Base-by-base conservation (phyloP, 2,797 vertebrate species). In the Myripristis murdjan region DNA sequence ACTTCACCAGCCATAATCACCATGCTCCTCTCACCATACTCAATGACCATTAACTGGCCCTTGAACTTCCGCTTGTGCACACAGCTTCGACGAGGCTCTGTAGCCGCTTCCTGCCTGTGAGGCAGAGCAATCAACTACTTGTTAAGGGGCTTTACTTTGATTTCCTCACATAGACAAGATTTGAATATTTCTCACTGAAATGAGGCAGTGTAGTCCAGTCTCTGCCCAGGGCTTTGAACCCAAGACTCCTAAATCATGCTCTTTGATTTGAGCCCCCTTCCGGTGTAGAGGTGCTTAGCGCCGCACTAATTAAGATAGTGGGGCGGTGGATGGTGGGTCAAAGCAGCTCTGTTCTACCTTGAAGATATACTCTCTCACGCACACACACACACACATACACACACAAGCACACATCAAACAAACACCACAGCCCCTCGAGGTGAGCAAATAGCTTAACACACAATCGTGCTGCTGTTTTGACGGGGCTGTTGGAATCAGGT, bases 101-200 rank as follows among this genome's bases (percentile, higher is more conserved):
- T 64, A 70, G 79, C 58, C 48, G 58, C 83, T 91, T 92, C 85
- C 92, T 89, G 87, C 87, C 92, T 86, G 79, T 23, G 77, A 87
- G 85, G 87, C 88, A 81, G 78, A 82, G 82, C 89, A 91, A 91
- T 91, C 87, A 90, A 76, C 79, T 59, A 87, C 91, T 91, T 91
- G 89, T 93, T 92, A 91, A 84, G 65, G 73, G 73, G 81, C 59
- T 92, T 89, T 70, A 88, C 92, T 93, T 93, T 92, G 91, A 94
- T 94, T 91, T 92, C 84, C 90, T 92, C 90, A 91, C 90, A 89
- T 57, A 73, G 85, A 84, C 83, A 70, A 71, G 77, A 94, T 94
- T 94, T 95, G 89, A 95, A 95, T 95, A 94, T 94, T 93, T 94
- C 92, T 88, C 81, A 87, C 57, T 88, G 87, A 94, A 91, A 94